Percentiles rank a stretch among this genome's conserved stretches.
Conservation (phyloP, 2,797 vertebrate species). For the Halcyon chelicuti region DNA sequence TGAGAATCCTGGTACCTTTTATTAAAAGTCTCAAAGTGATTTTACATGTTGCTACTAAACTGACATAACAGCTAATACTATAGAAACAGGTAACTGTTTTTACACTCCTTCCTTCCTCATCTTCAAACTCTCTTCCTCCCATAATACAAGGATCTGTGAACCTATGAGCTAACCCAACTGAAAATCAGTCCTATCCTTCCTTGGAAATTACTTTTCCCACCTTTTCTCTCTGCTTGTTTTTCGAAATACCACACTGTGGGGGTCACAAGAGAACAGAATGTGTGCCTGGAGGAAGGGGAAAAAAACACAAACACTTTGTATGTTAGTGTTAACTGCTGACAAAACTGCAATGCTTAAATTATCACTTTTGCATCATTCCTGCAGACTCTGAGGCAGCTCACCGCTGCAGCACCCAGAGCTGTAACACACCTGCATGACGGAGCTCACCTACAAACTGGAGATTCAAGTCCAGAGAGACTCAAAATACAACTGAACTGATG, state of each 20-base stretch:
- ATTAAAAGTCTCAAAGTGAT: background rate
- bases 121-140: background rate
- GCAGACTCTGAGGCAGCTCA: background rate
- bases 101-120: background rate
- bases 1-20: background rate
- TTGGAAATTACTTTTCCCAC: background rate
- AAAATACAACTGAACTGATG: accelerated
- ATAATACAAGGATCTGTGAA: background rate
- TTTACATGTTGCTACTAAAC: background rate
- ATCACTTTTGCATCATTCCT: background rate
- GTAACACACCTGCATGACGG: background rate
- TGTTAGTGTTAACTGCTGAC: background rate
- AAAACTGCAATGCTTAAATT: background rate
- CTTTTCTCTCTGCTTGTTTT: background rate
- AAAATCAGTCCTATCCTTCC: background rate
- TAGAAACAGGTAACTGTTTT: background rate
- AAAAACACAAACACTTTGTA: background rate
- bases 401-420: accelerated
- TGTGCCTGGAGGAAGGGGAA: background rate
- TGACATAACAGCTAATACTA: background rate
- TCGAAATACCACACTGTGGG: background rate
- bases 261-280: background rate
- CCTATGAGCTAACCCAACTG: background rate
- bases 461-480: background rate
- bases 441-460: background rate